Evolutionary conservation across 2,888 invertebrate species (phyloP).

Genomic region (Danaus chrysippus): DNA sequence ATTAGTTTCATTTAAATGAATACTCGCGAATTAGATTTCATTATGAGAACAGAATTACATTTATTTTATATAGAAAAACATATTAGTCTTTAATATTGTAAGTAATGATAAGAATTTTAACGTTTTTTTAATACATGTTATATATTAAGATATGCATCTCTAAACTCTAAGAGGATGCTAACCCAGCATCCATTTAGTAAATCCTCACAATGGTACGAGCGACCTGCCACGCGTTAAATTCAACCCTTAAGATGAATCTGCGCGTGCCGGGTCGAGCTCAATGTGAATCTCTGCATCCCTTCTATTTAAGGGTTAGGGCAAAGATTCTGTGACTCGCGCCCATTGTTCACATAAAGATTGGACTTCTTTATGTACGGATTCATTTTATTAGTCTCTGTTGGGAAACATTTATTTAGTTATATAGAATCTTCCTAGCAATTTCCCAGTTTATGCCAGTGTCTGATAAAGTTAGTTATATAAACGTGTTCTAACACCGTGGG

Average conservation of each 20-base stretch:
- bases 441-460: no score
- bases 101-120: no score
- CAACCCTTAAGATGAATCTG: slow-evolving; percentile 41
- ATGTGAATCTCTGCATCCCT: slow-evolving; percentile 63
- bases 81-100: no score
- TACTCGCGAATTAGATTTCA: no score
- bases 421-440: slow-evolving; percentile 56
- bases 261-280: slow-evolving; percentile 73
- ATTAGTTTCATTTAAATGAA: no score
- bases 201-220: slow-evolving; percentile 16
- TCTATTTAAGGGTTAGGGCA: slow-evolving; percentile 59
- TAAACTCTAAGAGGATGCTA: neutral
- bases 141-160: no score
- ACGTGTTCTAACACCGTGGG: slow-evolving; percentile 67
- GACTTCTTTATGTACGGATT: slow-evolving; percentile 44
- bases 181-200: neutral
- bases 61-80: no score
- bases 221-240: slow-evolving; percentile 56
- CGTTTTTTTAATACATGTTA: no score
- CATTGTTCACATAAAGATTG: slow-evolving; percentile 60
- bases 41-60: no score
- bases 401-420: no score
- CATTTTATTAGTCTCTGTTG: slow-evolving; percentile 39
- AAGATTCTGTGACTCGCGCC: slow-evolving; percentile 71
- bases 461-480: no score